These are phyloP conservation scores for Antheraea pernyi DNA, from an alignment of 1,140 invertebrate species.

Conservation along the genomic window DNA sequence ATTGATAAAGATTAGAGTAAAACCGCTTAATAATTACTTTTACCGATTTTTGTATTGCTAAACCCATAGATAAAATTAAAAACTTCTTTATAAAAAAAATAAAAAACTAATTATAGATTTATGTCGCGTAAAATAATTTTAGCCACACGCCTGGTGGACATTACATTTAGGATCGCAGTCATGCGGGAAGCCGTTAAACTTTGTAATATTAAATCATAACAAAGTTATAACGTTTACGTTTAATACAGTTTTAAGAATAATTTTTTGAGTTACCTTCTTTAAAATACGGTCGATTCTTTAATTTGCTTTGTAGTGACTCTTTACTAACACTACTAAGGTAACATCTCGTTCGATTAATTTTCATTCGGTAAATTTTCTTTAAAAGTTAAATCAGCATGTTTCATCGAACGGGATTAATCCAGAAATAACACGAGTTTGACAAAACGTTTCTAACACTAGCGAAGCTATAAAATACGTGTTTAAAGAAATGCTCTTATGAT, in stretches of 20 bases:
- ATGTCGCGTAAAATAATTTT: slow-evolving; percentile 5
- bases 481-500: slow-evolving; percentile 21
- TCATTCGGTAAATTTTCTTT: background rate
- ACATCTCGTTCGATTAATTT: too few relatives aligned
- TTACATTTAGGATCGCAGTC: slow-evolving; percentile 41
- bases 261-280: background rate
- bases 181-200: slow-evolving; percentile 58
- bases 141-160: slow-evolving; percentile 16
- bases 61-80: background rate
- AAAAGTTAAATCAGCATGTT: background rate
- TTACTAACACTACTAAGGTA: too few relatives aligned
- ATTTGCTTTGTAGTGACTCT: too few relatives aligned
- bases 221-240: slow-evolving; percentile 19
- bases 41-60: too few relatives aligned
- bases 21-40: too few relatives aligned
- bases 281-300: too few relatives aligned
- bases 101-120: background rate
- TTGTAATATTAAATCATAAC: slow-evolving; percentile 25
- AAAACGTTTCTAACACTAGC: slow-evolving; percentile 4
- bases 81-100: background rate
- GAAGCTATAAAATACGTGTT: slow-evolving; percentile 14
- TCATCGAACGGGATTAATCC: background rate
- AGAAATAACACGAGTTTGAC: slow-evolving; percentile 3
- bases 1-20: too few relatives aligned
- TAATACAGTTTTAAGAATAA: background rate